A percentile compares a stretch with the other conserved stretches of the same genome.
These are phyloP conservation scores for Rissa tridactyla DNA, from an alignment of 2,113 vertebrate species.

Conservation along the genomic window DNA sequence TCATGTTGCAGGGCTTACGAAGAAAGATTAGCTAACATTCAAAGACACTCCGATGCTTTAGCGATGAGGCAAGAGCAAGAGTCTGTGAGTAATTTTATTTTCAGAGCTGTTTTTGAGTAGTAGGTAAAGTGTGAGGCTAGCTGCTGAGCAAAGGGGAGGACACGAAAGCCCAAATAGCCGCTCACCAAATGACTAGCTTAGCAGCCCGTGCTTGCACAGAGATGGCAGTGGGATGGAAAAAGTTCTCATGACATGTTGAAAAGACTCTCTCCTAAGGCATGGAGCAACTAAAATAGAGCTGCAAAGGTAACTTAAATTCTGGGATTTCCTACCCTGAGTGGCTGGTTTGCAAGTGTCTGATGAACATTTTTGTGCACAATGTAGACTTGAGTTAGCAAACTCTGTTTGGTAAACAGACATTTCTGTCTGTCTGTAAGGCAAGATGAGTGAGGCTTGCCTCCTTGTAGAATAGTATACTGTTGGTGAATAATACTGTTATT, in stretches of 20 bases:
- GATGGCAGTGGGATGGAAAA: background rate
- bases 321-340: background rate
- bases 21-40: background rate
- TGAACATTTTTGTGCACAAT: background rate
- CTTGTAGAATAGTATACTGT: background rate
- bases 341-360: background rate
- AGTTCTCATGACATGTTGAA: background rate
- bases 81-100: constrained; percentile 2
- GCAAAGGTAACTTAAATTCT: background rate
- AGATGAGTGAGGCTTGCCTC: background rate
- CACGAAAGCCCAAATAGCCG: background rate
- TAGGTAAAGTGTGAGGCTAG: background rate
- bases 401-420: background rate
- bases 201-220: background rate
- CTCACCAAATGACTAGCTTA: background rate
- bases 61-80: background rate
- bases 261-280: background rate
- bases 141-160: background rate
- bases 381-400: background rate
- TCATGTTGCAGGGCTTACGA: background rate
- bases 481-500: background rate
- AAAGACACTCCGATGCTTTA: background rate
- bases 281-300: background rate
- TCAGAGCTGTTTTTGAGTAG: background rate
- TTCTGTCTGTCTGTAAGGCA: background rate